Evolutionary conservation across 2,113 vertebrate species (phyloP).

Genomic region (Solea senegalensis): DNA sequence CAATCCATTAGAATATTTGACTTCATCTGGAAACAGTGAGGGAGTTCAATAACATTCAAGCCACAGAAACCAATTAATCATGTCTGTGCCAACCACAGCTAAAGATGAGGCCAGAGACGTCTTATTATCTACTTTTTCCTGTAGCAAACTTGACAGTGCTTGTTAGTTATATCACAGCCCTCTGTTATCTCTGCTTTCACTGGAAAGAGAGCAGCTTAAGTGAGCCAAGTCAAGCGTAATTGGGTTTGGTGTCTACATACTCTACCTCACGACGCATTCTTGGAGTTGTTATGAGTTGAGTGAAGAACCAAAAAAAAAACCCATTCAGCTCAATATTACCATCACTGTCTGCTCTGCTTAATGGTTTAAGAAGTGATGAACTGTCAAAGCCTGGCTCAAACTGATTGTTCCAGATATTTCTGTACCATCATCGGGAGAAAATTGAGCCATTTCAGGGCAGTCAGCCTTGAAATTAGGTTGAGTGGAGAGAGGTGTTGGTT

Average conservation of each 20-base stretch:
- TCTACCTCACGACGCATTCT: conserved; percentile 20
- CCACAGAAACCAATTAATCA: conserved; percentile 27
- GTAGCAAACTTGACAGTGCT: conserved; percentile 25
- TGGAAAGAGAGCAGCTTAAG: conserved; percentile 24
- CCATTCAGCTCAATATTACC: conserved; percentile 34
- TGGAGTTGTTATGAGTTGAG: conserved; percentile 36
- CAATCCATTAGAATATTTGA: conserved; percentile 11
- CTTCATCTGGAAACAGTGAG: background rate
- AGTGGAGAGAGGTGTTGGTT: conserved; percentile 61
- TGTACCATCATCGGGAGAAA: conserved; percentile 38
- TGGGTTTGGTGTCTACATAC: conserved; percentile 32
- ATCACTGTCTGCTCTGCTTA: conserved; percentile 34
- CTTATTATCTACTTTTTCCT: conserved; percentile 41
- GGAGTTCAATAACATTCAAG: conserved; percentile 17
- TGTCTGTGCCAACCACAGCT: background rate
- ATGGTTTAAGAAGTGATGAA: conserved; percentile 29
- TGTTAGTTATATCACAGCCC: conserved; percentile 38
- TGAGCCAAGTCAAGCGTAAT: conserved; percentile 52
- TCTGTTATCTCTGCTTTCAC: conserved; percentile 28
- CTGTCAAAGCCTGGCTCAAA: conserved; percentile 40
- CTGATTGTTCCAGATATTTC: conserved; percentile 53
- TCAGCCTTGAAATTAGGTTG: conserved; percentile 71
- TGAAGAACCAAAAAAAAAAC: conserved; percentile 15
- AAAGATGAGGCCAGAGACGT: conserved; percentile 41
- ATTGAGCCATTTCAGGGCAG: conserved; percentile 62